These are phyloP conservation scores for Argopecten irradians DNA, from an alignment of 1,140 invertebrate genomes.

Conservation along the genomic window DNA sequence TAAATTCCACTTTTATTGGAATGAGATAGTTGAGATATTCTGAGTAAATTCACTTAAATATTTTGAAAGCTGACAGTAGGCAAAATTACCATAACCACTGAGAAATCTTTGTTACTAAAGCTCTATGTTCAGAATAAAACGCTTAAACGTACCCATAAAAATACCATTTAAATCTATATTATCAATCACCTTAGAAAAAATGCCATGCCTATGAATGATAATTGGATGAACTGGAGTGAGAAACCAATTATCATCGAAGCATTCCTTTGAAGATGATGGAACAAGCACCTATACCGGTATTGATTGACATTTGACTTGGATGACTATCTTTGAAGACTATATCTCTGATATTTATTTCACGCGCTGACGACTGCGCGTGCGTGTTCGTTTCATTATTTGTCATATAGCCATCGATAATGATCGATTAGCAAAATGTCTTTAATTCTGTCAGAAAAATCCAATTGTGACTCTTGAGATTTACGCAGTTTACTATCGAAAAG, in stretches of 20 bases:
- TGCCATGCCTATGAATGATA: constrained; percentile 7
- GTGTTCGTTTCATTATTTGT: constrained; percentile 18
- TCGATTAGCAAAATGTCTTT: constrained; percentile 8
- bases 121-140: not conserved
- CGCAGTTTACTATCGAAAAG: not conserved
- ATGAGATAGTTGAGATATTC: too few species aligned
- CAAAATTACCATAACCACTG: not conserved
- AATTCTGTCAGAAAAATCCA: constrained; percentile 16
- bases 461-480: constrained; percentile 12
- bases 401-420: constrained; percentile 11
- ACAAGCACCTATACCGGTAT: not conserved
- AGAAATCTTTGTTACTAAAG: not conserved
- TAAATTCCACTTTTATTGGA: too few species aligned
- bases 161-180: constrained; percentile 19
- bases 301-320: not conserved
- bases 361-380: constrained; percentile 1
- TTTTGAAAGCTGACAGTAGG: not conserved
- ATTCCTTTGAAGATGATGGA: constrained; percentile 17
- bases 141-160: not conserved
- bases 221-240: not conserved
- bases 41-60: too few species aligned
- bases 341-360: constrained; percentile 23
- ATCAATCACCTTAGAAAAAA: not conserved
- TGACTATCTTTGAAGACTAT: constrained; percentile 7
- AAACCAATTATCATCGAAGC: constrained; percentile 21